Base-by-base conservation (phyloP, 1,140 invertebrate genomes). In the Penaeus vannamei region DNA sequence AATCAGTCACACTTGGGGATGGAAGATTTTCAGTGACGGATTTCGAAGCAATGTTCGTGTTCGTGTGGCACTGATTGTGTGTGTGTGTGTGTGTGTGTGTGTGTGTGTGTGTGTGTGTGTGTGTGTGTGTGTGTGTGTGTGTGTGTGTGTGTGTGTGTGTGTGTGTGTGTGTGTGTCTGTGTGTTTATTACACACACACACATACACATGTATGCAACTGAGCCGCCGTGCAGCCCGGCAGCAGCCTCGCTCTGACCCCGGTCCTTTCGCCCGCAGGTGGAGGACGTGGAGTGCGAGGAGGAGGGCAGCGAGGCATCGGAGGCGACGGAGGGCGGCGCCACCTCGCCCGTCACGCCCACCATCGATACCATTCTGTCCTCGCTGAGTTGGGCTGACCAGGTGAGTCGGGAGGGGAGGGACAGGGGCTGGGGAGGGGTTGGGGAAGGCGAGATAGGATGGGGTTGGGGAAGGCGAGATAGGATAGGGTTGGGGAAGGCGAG, bases 241-340 rank as follows among this genome's bases (percentile, higher is more conserved):
- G 36, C 36, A 42, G 36, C 36, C 36, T 7, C 36, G 36, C 36
- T 2, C 36, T 10, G 22, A 10, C 76, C 22, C 29, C 76, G 22
- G 76, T 32, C 32, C 29, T 46, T 46, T 42, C 36, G 36, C 36
- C 76, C 76, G 26, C 53, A 88, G 86, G 81, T 88, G 32, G 86
- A 88, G 29, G 86, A 88, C n/a, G 86, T 69, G 22, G 86, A 88
- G 26, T 88, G 86, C 46, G 86, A 88, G 81, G 86, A 88, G 46
- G 86, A 88, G 61, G 86, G 86, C n/a, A 84, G 86, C 77, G 86
- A 88, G 72, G 80, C 59, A 17, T 88, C 80, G 20, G 86, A 84
- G 32, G 53, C 86, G 36, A 59, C 64, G 4, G 86, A 81, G 4
- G 86, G 86, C 66, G 60, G 86, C 46, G 80, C 86, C 32, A 59